Evolutionary conservation across 2,797 vertebrate genomes (phyloP).

Genomic region (Gallinago solitaria): DNA sequence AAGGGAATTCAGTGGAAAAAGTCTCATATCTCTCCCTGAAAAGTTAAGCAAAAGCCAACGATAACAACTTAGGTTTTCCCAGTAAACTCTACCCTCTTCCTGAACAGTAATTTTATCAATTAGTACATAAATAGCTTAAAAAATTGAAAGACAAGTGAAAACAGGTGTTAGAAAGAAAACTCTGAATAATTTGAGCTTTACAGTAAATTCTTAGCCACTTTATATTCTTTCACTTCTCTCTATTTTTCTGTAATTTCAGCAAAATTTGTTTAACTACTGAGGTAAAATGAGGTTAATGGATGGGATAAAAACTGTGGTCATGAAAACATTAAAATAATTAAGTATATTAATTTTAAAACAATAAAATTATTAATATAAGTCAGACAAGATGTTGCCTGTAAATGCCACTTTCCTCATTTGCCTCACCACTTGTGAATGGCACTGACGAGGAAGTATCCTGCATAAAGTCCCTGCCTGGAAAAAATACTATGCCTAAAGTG

Average conservation of each 20-base stretch:
- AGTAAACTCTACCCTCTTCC: background rate
- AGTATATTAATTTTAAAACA: too few species aligned
- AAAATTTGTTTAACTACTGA: background rate
- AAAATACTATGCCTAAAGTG: background rate
- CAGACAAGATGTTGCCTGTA: background rate
- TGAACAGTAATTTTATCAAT: background rate
- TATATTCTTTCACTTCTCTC: background rate
- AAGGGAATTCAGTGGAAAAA: background rate
- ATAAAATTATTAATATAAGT: background rate
- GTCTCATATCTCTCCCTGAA: background rate
- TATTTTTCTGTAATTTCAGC: background rate
- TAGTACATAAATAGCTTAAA: background rate
- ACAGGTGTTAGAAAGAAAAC: background rate
- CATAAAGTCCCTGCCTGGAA: background rate
- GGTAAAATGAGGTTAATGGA: background rate
- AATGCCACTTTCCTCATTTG: background rate
- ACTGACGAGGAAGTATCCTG: background rate
- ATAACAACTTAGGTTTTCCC: background rate
- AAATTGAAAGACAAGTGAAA: background rate
- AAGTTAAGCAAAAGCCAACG: background rate
- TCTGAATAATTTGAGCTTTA: background rate
- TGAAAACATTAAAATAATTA: background rate
- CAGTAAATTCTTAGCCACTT: background rate
- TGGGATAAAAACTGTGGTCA: background rate
- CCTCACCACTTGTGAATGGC: background rate